Evolutionary conservation across 2,888 invertebrate genomes (phyloP).

Genomic region (Enoplolaimus lenunculus): DNA sequence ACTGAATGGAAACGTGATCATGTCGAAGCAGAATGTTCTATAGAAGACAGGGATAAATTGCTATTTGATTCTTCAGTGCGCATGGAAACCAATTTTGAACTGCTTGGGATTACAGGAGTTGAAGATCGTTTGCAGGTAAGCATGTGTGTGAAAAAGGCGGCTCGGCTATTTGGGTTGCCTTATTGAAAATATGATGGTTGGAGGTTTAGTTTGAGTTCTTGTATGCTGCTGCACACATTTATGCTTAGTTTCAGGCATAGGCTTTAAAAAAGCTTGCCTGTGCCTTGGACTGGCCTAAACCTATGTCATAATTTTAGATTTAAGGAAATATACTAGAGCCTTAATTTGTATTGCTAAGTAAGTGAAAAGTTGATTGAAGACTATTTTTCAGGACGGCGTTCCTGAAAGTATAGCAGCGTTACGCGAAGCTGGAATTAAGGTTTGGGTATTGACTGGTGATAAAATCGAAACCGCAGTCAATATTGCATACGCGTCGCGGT

Average conservation of each 20-base stretch:
- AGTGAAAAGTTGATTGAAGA: no score
- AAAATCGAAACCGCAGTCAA: slow-evolving; percentile 90
- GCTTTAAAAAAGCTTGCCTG: no score
- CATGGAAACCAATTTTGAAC: slow-evolving; percentile 61
- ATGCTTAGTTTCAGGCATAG: no score
- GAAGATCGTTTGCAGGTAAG: slow-evolving; percentile 42
- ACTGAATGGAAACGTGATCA: slow-evolving; percentile 59
- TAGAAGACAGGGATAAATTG: slow-evolving; percentile 54
- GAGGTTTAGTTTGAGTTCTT: no score
- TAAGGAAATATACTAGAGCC: no score
- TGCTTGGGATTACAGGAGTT: slow-evolving; percentile 51
- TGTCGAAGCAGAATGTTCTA: slow-evolving; percentile 54
- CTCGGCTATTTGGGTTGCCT: no score
- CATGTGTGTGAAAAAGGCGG: no score
- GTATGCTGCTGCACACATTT: no score
- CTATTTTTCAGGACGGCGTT: slow-evolving; percentile 57
- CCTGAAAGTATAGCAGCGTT: slow-evolving; percentile 70
- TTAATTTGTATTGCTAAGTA: no score
- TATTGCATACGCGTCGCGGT: slow-evolving; percentile 69
- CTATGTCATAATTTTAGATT: no score
- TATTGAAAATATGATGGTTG: no score
- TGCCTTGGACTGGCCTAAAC: no score
- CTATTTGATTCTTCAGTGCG: slow-evolving; percentile 60
- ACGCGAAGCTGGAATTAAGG: slow-evolving; percentile 43
- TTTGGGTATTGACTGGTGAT: slow-evolving; percentile 62